Conservation (phyloP, 2,888 invertebrate species). For the Tineola bisselliella region DNA sequence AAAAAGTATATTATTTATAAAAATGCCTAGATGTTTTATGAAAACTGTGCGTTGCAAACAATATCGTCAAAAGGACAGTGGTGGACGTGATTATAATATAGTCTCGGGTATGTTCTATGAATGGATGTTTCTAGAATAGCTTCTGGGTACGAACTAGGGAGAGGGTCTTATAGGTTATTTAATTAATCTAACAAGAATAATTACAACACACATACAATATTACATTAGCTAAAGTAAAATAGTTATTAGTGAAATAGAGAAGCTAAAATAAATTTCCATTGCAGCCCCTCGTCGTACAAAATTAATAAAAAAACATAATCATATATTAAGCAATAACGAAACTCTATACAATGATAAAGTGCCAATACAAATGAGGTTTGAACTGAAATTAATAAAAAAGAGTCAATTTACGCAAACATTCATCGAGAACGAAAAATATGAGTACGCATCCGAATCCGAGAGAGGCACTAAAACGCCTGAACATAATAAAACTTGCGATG, state of each 20-base stretch:
- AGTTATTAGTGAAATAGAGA: too few species aligned
- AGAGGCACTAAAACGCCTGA: constrained; percentile 33
- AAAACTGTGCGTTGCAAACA: constrained; percentile 33
- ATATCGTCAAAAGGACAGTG: not conserved
- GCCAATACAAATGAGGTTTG: constrained; percentile 52
- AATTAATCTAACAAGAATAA: too few species aligned
- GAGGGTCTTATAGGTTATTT: too few species aligned
- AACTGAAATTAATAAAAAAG: constrained; percentile 47
- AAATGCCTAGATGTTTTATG: constrained; percentile 55
- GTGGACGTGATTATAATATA: not conserved
- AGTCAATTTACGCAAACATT: constrained; percentile 51
- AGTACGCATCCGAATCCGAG: constrained; percentile 53
- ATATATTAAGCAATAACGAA: constrained; percentile 44
- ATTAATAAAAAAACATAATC: constrained; percentile 35
- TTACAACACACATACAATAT: too few species aligned
- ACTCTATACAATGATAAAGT: constrained; percentile 56
- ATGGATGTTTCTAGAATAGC: too few species aligned
- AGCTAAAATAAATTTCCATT: not conserved
- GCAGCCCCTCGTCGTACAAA: not conserved
- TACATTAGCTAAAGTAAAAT: too few species aligned
- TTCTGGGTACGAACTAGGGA: too few species aligned
- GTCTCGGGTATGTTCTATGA: not conserved
- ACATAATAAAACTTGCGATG: not conserved
- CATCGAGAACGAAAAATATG: constrained; percentile 40
- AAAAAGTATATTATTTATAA: not conserved